These are phyloP conservation scores for Euzetes globulus DNA, from an alignment of 2,888 invertebrate genomes.

Conservation along the genomic window DNA sequence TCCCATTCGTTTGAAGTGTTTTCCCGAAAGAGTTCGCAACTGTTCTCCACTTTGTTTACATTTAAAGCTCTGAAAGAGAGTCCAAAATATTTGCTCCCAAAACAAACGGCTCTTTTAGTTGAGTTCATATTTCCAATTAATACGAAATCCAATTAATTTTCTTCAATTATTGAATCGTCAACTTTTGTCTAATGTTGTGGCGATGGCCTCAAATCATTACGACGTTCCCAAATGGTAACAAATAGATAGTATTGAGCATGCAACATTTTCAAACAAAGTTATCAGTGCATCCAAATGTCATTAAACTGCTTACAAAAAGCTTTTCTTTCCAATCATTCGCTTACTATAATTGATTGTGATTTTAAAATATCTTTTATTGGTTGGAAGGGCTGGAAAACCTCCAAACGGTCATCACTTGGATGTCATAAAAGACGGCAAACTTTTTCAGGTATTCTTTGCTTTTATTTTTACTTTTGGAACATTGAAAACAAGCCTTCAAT, in stretches of 20 bases:
- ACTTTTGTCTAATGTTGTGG: neutral
- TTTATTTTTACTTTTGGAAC: neutral
- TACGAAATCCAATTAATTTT: too few relatives aligned
- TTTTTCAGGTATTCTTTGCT: slow-evolving; percentile 62
- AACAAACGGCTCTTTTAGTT: too few relatives aligned
- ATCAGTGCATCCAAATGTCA: slow-evolving; percentile 13
- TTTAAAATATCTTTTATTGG: neutral
- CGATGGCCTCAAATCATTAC: slow-evolving; percentile 72
- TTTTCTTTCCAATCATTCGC: neutral
- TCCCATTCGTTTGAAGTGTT: neutral
- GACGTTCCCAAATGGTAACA: slow-evolving; percentile 88
- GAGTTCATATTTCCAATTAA: too few relatives aligned
- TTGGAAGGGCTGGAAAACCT: slow-evolving; percentile 87
- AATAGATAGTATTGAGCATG: too few relatives aligned
- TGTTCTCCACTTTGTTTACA: neutral
- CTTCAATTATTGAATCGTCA: neutral
- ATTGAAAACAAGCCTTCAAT: neutral
- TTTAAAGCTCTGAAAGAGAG: neutral
- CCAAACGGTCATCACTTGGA: slow-evolving; percentile 95
- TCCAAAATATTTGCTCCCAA: neutral
- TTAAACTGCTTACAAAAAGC: neutral
- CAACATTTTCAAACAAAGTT: too few relatives aligned
- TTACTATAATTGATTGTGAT: neutral
- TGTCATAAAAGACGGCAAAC: slow-evolving; percentile 89
- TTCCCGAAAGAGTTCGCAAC: neutral